A percentile compares a stretch with the other conserved stretches of the same genome.
phyloP scores from a whole-genome alignment of 2,888 invertebrate genomes.

The Lepidocyrtoides sp. region DNA sequence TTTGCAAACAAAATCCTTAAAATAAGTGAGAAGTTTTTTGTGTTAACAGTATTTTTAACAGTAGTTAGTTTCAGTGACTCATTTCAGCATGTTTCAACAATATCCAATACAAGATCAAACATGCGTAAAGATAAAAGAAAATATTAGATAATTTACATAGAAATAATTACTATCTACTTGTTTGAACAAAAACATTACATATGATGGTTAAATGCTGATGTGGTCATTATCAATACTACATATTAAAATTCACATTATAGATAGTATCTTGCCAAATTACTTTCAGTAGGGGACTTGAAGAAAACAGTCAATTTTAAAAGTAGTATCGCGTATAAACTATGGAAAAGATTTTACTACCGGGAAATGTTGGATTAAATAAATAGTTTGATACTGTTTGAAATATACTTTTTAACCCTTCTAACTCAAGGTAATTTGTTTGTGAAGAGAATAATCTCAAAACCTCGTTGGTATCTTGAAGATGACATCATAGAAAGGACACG shows the following conservation, averaged over 20 bases:
- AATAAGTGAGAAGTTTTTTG: no score
- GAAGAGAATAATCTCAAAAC: not conserved
- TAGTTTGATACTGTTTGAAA: not conserved
- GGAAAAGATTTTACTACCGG: not conserved
- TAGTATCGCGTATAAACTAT: slow-evolving; percentile 40
- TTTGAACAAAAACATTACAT: not conserved
- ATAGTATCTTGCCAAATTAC: slow-evolving; percentile 74
- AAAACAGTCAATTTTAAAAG: slow-evolving; percentile 67
- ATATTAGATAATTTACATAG: not conserved
- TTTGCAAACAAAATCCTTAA: no score
- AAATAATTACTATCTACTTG: not conserved
- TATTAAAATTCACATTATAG: slow-evolving; percentile 44
- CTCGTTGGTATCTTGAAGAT: not conserved
- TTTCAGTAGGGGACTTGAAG: slow-evolving; percentile 67
- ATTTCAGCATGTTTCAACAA: no score
- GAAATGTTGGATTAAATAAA: not conserved
- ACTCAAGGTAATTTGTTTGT: not conserved
- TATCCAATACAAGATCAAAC: no score
- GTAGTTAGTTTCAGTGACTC: not conserved
- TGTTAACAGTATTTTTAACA: not conserved
- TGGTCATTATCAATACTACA: slow-evolving; percentile 42
- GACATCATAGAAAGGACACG: not conserved
- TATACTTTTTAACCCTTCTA: not conserved
- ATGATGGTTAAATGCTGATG: slow-evolving; percentile 17
- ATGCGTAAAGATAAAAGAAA: not conserved